Evolutionary conservation across 1,140 invertebrate genomes (phyloP), one percentile per base, ranked within the genome.

Genomic region (Neodiprion lecontei): DNA sequence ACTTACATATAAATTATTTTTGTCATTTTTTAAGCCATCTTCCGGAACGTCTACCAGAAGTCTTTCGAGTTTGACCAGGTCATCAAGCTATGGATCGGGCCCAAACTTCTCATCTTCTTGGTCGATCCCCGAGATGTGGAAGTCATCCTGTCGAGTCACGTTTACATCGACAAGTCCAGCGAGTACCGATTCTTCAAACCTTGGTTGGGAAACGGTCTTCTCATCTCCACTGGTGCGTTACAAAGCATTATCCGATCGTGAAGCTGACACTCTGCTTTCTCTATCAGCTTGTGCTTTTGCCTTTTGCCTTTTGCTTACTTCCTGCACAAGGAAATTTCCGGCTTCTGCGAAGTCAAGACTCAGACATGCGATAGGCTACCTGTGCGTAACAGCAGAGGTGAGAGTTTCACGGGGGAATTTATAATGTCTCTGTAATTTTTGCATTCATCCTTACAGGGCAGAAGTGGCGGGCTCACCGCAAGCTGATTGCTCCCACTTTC

Each of bases 401-500:
- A 40, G 28, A 40, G 28, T 40, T 40, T 40, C 28, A 40, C 5
- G 28, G 28, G 28, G 28, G 28, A 40, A 40, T 40, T 40, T 40
- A 40, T 21, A 21, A 21, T 40, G 28, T 40, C 28, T 40, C 28
- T 5, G 28, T 40, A 40, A 40, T 40, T 40, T 40, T 40, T 40
- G 28, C 28, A 3, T 21, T 10, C 40, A 73, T 73, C 48, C 21
- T 75, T 75, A 2, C 79, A 93, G 93, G 94, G 82, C 91, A 92
- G 78, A 95, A 94, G 91, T 95, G 94, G 94, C 91, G 93, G 21
- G 90, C 92, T 14, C 94, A 95, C 81, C 91, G 94, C 75, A 95
- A 95, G 89, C 88, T 95, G 73, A 95, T 95, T 78, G 94, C 94
- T 10, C 94, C 94, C 23, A 95, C 94, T 79, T 95, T 95, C 92